Evolutionary conservation across 2,113 vertebrate genomes (phyloP).

Genomic region (Thryonomys swinderianus): DNA sequence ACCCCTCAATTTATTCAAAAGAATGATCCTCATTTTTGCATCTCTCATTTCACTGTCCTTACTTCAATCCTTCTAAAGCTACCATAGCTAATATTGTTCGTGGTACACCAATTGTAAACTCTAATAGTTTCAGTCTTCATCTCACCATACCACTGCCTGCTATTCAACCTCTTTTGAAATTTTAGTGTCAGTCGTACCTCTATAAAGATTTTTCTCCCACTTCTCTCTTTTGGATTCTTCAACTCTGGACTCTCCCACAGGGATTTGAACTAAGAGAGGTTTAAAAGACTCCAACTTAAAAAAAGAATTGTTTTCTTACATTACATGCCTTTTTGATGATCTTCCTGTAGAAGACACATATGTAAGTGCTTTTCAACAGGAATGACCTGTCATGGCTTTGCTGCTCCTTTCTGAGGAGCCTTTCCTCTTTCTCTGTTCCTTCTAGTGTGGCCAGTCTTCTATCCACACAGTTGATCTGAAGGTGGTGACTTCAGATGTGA

Average conservation of each 20-base stretch:
- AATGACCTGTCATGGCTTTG: background rate
- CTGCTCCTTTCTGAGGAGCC: background rate
- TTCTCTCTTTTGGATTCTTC: slow-evolving; percentile 1
- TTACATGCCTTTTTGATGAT: slow-evolving; percentile 11
- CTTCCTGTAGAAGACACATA: background rate
- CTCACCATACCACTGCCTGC: background rate
- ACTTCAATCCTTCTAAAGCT: background rate
- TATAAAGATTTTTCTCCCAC: background rate
- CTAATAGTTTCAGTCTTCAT: background rate
- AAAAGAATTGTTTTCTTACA: background rate
- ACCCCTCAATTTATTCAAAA: background rate
- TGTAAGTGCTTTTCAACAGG: background rate
- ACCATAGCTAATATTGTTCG: background rate
- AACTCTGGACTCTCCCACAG: background rate
- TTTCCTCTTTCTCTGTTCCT: background rate
- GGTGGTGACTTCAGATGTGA: background rate
- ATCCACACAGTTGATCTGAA: background rate
- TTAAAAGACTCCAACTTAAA: background rate
- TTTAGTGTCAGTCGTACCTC: background rate
- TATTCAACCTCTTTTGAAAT: slow-evolving; percentile 15
- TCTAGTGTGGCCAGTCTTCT: background rate
- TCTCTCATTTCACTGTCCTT: background rate
- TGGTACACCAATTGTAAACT: background rate
- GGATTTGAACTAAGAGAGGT: background rate
- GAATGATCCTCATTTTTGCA: background rate